These are phyloP conservation scores for Peromyscus melanophrys DNA, from an alignment of 2,797 vertebrate species.

Conservation along the genomic window DNA sequence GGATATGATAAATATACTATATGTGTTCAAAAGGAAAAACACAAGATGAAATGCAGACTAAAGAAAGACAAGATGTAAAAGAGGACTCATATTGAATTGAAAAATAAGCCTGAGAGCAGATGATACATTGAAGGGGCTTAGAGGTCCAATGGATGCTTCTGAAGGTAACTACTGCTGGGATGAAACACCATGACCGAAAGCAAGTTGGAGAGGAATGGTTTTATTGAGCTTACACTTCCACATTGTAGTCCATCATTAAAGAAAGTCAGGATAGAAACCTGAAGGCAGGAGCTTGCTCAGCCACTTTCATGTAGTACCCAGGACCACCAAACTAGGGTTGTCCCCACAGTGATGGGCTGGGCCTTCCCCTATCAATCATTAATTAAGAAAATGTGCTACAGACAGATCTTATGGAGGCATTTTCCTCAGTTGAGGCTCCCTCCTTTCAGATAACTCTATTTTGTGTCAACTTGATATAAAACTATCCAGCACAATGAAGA, in stretches of 20 bases:
- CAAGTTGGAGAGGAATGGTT: neutral
- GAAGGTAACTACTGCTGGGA: neutral
- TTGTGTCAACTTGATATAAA: neutral
- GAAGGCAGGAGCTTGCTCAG: neutral
- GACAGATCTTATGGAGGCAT: neutral
- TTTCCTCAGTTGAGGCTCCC: neutral
- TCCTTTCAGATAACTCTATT: neutral
- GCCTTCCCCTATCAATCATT: neutral
- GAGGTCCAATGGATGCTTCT: neutral
- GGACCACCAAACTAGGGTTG: neutral
- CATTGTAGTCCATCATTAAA: neutral
- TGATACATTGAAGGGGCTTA: neutral
- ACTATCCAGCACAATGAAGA: neutral
- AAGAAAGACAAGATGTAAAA: neutral
- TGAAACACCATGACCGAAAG: neutral
- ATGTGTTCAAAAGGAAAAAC: neutral
- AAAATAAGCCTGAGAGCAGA: neutral
- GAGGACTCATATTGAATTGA: no score
- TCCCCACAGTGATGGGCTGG: neutral
- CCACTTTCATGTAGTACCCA: neutral
- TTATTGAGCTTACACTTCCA: neutral
- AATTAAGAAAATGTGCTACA: neutral
- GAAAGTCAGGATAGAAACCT: neutral
- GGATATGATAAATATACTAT: neutral
- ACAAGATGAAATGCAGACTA: neutral